Evolutionary conservation across 2,797 vertebrate species (phyloP), one percentile per base, ranked within the genome.

Genomic region (Distichodus sexfasciatus): DNA sequence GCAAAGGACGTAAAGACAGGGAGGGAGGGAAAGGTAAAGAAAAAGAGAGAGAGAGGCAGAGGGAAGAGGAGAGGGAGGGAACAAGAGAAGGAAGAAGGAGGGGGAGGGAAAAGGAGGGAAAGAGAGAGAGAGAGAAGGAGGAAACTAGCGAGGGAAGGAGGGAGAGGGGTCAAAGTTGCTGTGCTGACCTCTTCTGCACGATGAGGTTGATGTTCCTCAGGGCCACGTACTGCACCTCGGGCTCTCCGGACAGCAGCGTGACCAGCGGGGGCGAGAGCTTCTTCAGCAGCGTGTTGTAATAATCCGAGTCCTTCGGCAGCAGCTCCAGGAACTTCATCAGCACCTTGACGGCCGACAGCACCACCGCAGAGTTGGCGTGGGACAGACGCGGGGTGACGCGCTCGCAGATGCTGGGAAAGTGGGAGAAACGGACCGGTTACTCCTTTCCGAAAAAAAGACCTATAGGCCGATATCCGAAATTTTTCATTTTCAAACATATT

Each of bases 171-270:
- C 21, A 29, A 8, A 26, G 21, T 7, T 15, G 14, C 6, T 4
- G 40, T 23, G 12, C 84, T 15, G 26, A 98, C 97, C 97, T 94
- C 84, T 99, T 99, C 90, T 99, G 97, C 51, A 99, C 97, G 23
- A 99, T 98, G 64, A 99, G 87, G 85, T 99, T 99, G 90, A 99
- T 99, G 90, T 99, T 99, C 87, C 97, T 93, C 83, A 99, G 89
- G 76, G 97, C 97, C 64, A 99, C 96, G 4, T 99, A 99, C 71
- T 99, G 97, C 66, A 99, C 95, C 87, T 99, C 97, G 0, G 97
- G 96, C 77, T 99, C 97, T 64, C 96, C 97, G 6, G 97, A 99
- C 4, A 99, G 92, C 79, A 99, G 79, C 12, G 97, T 99, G 79
- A 99, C 96, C 75, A 99, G 89, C 0, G 97, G 97, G 11, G 97